Base-by-base conservation (phyloP, 2,888 invertebrate species). In the Rhagium mordax region DNA sequence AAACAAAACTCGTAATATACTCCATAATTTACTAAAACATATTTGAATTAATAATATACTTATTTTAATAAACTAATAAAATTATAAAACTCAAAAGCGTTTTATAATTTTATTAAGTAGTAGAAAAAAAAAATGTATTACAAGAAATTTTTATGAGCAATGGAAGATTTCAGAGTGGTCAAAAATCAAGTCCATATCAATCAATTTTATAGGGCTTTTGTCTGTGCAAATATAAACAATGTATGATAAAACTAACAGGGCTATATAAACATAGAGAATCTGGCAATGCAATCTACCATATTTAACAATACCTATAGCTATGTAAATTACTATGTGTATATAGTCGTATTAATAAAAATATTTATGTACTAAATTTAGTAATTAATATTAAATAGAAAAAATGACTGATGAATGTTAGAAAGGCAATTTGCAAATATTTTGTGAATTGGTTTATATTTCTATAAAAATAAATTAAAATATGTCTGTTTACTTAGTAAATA, bases 361-460 rank as follows among this genome's bases (percentile, higher is more conserved):
- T 75, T 73, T 77, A 73, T 71, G 67, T 76, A 74, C 47, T 61
- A 64, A 73, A 53, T 66, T 73, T 71, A 73, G 71, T 67, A 53
- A 61, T 4, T 61, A 61, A 67, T 64, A 51, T 67, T 61, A 61
- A 18, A 67, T 71, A 71, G 61, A 71, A 71, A 77, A 81, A 82
- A 80, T 81, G 84, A 84, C 84, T 84, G 84, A 84, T 84, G 82
- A 82, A 82, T 83, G 83, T 84, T 83, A 79, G 79, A 78, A 75
- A 74, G 77, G 77, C 79, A 81, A 81, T 82, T 83, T 83, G 81
- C 82, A 83, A 80, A 82, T 83, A 83, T 81, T 82, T 82, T 83
- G 82, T 80, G 81, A 83, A 81, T 83, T 83, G 82, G 81, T 84
- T 82, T 84, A 84, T 84, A 84, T 83, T 83, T 78, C 74, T 78